phyloP scores from a whole-genome alignment of 2,888 invertebrate genomes.

The Aricia artaxerxes region DNA sequence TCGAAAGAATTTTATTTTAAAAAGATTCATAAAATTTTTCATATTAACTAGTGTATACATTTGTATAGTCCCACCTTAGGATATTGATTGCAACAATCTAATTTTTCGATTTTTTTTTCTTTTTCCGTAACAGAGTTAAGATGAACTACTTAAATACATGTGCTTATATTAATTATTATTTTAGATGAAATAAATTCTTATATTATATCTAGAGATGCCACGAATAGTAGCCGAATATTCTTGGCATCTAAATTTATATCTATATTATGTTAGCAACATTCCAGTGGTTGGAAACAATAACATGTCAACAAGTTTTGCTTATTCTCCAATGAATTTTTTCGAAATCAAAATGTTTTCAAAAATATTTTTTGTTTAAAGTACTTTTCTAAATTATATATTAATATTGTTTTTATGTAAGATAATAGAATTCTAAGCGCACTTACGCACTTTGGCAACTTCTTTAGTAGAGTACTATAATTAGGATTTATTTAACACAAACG shows the following conservation, averaged over 20 bases:
- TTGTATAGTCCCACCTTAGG: not conserved
- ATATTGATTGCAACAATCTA: not conserved
- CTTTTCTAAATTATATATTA: not conserved
- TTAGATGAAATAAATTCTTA: not conserved
- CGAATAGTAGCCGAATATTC: too few species aligned
- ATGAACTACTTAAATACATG: not conserved
- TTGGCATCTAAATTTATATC: too few species aligned
- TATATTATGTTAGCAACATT: not conserved
- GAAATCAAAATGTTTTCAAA: too few species aligned
- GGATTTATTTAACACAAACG: not conserved
- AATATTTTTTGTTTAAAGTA: not conserved
- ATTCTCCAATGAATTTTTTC: too few species aligned
- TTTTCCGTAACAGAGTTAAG: not conserved
- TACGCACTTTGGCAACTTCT: not conserved
- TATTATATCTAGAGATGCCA: too few species aligned
- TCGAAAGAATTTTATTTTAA: not conserved
- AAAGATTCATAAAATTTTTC: not conserved
- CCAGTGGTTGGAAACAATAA: not conserved
- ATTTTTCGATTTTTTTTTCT: not conserved
- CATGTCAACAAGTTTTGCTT: not conserved
- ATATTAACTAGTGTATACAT: not conserved
- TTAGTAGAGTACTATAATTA: not conserved
- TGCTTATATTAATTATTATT: not conserved
- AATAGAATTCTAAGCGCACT: not conserved
- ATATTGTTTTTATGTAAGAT: not conserved